Base-by-base conservation (phyloP, 2,888 invertebrate genomes). In the Ariolimax columbianus region DNA sequence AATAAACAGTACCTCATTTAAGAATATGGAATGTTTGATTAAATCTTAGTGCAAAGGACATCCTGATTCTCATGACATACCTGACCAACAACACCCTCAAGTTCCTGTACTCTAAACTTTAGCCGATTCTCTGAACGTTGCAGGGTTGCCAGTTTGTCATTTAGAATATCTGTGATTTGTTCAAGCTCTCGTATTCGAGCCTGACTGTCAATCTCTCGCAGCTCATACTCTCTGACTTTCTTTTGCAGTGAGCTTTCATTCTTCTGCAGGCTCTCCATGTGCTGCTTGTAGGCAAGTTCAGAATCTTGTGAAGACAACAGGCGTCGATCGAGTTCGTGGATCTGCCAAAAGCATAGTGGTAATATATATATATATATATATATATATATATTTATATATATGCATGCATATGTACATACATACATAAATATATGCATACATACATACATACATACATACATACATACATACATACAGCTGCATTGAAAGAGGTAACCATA, bases 61-160 rank as follows among this genome's bases (percentile, higher is more conserved):
- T 6, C 68, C 68, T 33, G 17, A 36, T 30, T 30, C 4, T 6
- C 33, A 68, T 68, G 7, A 43, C 73, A 19, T 55, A 89, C 89
- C 89, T 89, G 88, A 72, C 84, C 80, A 73, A 86, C 86, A 36
- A 88, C 86, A 73, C 82, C 88, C 85, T 92, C 91, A 59, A 92
- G 87, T 85, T 92, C 91, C 77, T 91, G 90, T 14, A 92, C 86
- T 82, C 90, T 86, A 66, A 88, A 90, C 85, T 90, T 91, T 43
- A 92, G 87, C 36, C 89, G 89, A 85, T 89, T 90, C 82, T 91
- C 91, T 87, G 87, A 91, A n/a, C 91, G 84, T 87, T 91, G 91
- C 43, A 91, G 81, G 80, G 90, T 90, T 68, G 88, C 88, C 72
- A 92, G 66, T 73, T 89, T 90, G 78, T 92, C 92, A 83, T 90